Base-by-base conservation (phyloP, 2,113 vertebrate species). In the Pionites leucogaster region DNA sequence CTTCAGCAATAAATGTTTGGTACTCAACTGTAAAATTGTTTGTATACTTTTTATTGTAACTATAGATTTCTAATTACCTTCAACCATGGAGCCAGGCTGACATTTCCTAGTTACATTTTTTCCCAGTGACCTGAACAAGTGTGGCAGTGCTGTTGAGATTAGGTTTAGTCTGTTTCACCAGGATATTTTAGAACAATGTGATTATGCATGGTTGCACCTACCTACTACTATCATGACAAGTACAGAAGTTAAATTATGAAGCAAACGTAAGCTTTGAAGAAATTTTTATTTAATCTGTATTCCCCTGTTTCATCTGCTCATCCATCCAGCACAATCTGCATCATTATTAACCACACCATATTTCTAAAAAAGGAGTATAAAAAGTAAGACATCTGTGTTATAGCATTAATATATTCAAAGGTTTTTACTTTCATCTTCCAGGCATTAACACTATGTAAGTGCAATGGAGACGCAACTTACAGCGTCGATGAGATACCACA, bases 371-470 rank as follows among this genome's bases (percentile, higher is more conserved):
- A 97, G 96, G 94, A 96, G 92, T 95, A 95, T 92, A 97, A 98
- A 98, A 98, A 98, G 98, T 98, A 98, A 98, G 98, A 98, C 98
- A 98, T 98, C 98, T 98, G 98, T 97, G 97, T 98, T 98, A 98
- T 85, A 98, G 89, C 98, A 98, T 98, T 98, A 98, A 98, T 98
- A 98, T 98, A 98, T 98, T 98, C 98, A 98, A 98, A 98, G 98
- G 97, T 98, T 98, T 98, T 98, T 96, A 97, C 98, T 98, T 98
- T 98, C 98, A 98, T 98, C 98, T 98, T 96, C 92, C 95, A 97
- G 97, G 97, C 98, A 98, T 98, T 98, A 98, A 98, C 97, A 91
- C 92, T 97, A 50, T 97, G 97, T 98, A 97, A 98, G 98, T 96
- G 97, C 97, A 95, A 76, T 95, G 97, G 95, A 97, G 98, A 96